Evolutionary conservation across 2,113 vertebrate genomes (phyloP), one percentile per base, ranked within the genome.

Genomic region (Mustelus asterias): DNA sequence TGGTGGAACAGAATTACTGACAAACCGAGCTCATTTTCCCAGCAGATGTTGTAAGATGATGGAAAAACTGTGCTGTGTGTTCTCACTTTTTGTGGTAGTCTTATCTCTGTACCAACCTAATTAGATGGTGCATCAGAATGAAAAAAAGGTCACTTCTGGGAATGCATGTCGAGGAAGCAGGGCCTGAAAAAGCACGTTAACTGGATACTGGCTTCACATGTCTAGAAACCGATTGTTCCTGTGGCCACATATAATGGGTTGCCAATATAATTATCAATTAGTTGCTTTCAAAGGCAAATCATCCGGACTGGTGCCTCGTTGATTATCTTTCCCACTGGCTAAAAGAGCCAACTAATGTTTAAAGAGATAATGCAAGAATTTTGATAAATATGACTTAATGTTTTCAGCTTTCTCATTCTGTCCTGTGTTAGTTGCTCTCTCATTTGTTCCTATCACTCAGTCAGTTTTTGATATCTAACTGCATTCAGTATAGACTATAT

Each of bases 21-120:
- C 54, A 95, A 48, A 54, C 26, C 54, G 94, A 76, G 89, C 67
- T 94, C 65, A 95, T 95, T 95, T 95, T 70, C 94, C 70, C 24
- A 95, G 94, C 24, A 2, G 94, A 76, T 76, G 26, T 29, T 72
- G 10, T 95, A 44, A 72, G 69, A 10, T 76, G 41, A 70, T 72
- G 67, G 10, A 76, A 95, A 72, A 26, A 54, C n/a, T 54, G 22
- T 13, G 1, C 67, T 69, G 41, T 29, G 16, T 95, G 24, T 72
- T 95, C 22, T 26, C 94, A 18, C 69, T 95, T 76, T 94, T 7
- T 69, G 18, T n/a, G 69, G 92, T 94, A 41, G 92, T 54, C 70
- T 48, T 95, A 76, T 33, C 65, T 48, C 0, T 22, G 72, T 33
- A 18, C 44, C 54, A 41, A 16, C 26, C 29, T 48, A 72, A 95